Conservation (phyloP, 2,797 vertebrate genomes). For the Semotilus atromaculatus region DNA sequence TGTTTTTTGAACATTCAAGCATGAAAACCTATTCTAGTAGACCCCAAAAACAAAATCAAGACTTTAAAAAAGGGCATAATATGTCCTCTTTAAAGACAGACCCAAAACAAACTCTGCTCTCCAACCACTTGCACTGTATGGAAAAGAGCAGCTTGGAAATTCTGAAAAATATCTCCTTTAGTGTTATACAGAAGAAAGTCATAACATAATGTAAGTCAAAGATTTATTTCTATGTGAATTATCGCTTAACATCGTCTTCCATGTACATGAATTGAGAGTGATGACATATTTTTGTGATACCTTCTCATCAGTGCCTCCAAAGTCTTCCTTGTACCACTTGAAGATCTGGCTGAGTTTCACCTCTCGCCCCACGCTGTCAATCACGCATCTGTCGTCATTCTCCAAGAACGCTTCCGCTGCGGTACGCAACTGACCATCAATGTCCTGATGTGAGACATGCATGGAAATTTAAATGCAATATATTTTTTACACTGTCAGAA, state of each 20-base stretch:
- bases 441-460: conserved; percentile 67
- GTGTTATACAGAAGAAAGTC: neutral
- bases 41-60: neutral
- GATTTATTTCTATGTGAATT: neutral
- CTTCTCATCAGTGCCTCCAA: conserved; percentile 82
- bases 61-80: neutral
- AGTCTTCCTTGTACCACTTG: conserved; percentile 85
- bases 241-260: neutral
- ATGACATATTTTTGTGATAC: conserved; percentile 60
- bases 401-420: conserved; percentile 82
- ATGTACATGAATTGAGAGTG: neutral
- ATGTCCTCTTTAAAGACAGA: neutral
- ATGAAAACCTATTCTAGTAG: neutral
- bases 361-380: conserved; percentile 77
- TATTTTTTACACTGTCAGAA: neutral
- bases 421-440: conserved; percentile 76
- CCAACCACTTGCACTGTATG: neutral
- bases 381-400: conserved; percentile 75
- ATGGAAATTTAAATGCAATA: neutral
- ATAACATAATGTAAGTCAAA: neutral
- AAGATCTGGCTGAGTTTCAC: conserved; percentile 83
- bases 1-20: neutral
- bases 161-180: neutral
- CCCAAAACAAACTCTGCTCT: neutral
- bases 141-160: neutral